phyloP scores from a whole-genome alignment of 2,888 invertebrate genomes.

The Caenorhabditis afra region DNA sequence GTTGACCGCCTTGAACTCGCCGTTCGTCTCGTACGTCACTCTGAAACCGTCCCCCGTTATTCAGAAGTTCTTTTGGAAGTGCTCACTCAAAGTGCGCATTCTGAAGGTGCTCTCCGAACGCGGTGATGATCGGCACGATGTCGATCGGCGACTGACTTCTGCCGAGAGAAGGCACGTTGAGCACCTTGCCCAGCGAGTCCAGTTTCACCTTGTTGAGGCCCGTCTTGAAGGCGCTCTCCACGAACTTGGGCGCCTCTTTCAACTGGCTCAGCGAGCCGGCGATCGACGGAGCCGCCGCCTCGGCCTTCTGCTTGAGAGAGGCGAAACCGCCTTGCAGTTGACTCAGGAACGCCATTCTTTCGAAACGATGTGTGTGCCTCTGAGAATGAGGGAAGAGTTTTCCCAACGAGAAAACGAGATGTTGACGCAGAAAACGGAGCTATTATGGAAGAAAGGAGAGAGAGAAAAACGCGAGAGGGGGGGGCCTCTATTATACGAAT shows the following conservation, averaged over 20 bases:
- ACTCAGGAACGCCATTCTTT: slow-evolving; percentile 78
- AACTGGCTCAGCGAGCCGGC: slow-evolving; percentile 61
- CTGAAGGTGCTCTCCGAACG: slow-evolving; percentile 78
- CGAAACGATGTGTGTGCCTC: not conserved
- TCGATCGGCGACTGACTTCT: slow-evolving; percentile 79
- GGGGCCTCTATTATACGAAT: slow-evolving; percentile 25
- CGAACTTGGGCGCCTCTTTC: slow-evolving; percentile 71
- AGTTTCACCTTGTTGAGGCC: slow-evolving; percentile 73
- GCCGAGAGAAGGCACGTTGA: slow-evolving; percentile 69
- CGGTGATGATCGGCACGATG: slow-evolving; percentile 77
- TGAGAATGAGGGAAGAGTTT: slow-evolving; percentile 20
- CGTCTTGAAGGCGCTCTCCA: slow-evolving; percentile 70
- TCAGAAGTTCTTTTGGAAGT: not conserved
- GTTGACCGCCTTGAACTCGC: slow-evolving; percentile 74
- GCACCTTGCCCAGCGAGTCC: slow-evolving; percentile 76
- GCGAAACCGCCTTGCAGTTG: slow-evolving; percentile 74
- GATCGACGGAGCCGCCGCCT: slow-evolving; percentile 41
- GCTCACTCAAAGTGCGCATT: slow-evolving; percentile 73
- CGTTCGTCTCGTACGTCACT: slow-evolving; percentile 75
- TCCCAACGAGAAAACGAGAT: slow-evolving; percentile 1
- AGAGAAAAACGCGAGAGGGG: too few relatives aligned
- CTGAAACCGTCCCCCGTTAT: slow-evolving; percentile 60
- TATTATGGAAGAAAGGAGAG: slow-evolving; percentile 28
- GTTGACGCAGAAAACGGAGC: slow-evolving; percentile 34
- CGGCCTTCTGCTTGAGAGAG: slow-evolving; percentile 67